Evolutionary conservation across 2,888 invertebrate genomes (phyloP).

Genomic region (Caenorhabditis sp.): DNA sequence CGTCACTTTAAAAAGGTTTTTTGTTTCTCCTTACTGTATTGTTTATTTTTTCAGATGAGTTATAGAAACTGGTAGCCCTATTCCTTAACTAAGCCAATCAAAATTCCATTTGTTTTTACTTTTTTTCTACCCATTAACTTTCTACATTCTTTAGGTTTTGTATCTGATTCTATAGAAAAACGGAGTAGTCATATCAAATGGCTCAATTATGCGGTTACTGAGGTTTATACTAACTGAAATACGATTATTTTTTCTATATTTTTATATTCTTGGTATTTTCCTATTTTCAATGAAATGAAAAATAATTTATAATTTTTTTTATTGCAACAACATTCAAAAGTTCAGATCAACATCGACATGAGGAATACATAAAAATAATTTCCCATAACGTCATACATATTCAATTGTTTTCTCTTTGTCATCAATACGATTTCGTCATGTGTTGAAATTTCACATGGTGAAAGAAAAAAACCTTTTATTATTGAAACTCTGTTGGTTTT

Average conservation of each 20-base stretch:
- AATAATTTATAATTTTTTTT: background rate
- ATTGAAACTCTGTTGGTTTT: no score
- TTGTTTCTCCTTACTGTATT: background rate
- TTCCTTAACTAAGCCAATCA: background rate
- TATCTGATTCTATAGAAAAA: background rate
- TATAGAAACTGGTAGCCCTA: background rate
- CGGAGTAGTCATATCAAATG: slow-evolving; percentile 5
- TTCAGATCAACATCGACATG: no score
- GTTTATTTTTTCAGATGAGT: background rate
- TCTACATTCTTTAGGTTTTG: background rate
- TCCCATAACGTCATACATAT: no score
- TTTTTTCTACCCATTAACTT: background rate
- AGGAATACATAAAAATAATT: no score
- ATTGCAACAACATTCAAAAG: background rate
- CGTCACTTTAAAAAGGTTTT: background rate
- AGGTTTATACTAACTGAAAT: background rate
- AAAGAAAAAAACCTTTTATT: no score
- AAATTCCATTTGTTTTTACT: background rate
- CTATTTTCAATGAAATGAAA: background rate
- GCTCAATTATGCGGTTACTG: slow-evolving; percentile 1
- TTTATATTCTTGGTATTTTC: background rate
- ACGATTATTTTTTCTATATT: background rate
- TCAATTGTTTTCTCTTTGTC: no score
- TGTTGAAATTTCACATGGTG: no score
- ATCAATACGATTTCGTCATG: no score